A percentile compares a stretch with the other conserved stretches of the same genome.
phyloP scores from a whole-genome alignment of 2,888 invertebrate genomes.

The Ischnus inquisitorius region DNA sequence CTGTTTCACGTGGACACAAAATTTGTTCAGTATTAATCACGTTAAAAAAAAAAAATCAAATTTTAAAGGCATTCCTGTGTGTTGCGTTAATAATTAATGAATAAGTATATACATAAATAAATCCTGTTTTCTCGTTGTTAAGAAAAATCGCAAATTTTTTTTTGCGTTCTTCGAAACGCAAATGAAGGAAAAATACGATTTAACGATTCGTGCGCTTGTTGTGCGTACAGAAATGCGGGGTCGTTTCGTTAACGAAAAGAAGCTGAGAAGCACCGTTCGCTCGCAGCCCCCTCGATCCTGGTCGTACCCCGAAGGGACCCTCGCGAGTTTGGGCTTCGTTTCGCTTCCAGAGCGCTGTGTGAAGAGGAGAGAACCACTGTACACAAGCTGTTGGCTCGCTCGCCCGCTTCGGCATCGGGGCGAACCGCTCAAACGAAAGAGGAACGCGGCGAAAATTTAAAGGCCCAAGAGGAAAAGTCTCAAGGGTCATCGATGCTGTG shows the following conservation, averaged over 20 bases:
- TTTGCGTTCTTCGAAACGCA: no score
- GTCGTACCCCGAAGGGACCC: background rate
- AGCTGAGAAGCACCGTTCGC: background rate
- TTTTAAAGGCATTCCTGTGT: no score
- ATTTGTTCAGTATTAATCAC: no score
- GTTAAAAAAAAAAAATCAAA: no score
- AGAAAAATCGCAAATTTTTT: no score
- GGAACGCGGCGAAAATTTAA: background rate
- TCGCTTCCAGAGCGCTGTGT: slow-evolving; percentile 11
- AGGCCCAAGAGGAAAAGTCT: background rate
- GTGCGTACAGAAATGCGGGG: background rate
- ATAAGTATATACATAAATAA: no score
- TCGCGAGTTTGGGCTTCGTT: slow-evolving; percentile 20
- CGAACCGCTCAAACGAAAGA: background rate
- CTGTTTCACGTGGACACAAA: no score
- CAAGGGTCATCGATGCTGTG: background rate
- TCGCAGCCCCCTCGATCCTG: slow-evolving; percentile 20
- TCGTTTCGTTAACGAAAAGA: background rate
- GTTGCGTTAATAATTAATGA: no score
- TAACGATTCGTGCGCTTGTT: no score
- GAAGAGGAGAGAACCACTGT: background rate
- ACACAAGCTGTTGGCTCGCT: background rate
- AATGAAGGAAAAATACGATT: no score
- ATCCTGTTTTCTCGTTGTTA: no score
- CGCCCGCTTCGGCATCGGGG: background rate